These are phyloP conservation scores for Dromius quadrimaculatus DNA, from an alignment of 2,888 invertebrate species.

Conservation along the genomic window DNA sequence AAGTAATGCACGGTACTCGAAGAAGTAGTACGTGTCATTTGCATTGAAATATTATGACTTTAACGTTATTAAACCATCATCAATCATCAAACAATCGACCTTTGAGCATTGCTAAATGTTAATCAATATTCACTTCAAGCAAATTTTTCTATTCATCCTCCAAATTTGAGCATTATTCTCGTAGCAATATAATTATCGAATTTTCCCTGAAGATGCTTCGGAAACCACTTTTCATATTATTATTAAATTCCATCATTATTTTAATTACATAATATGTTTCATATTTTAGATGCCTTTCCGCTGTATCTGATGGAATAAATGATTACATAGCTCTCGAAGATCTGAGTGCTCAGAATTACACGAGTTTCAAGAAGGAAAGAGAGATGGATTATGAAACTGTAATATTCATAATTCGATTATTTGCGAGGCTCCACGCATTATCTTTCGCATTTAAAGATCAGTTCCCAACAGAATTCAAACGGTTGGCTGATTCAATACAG, in stretches of 20 bases:
- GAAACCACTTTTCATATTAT: slow-evolving; percentile 56
- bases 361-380: slow-evolving; percentile 59
- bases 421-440: slow-evolving; percentile 67
- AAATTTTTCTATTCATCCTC: too few relatives aligned
- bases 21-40: too few relatives aligned
- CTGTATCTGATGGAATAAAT: slow-evolving; percentile 63
- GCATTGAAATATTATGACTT: too few relatives aligned
- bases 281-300: slow-evolving; percentile 62
- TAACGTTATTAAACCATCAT: too few relatives aligned
- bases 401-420: slow-evolving; percentile 61
- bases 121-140: too few relatives aligned
- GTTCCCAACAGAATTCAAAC: slow-evolving; percentile 61
- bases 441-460: slow-evolving; percentile 66
- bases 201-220: too few relatives aligned
- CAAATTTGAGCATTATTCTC: too few relatives aligned
- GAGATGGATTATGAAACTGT: slow-evolving; percentile 61
- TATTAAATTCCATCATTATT: slow-evolving; percentile 28
- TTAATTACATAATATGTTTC: not conserved
- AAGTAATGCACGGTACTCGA: too few relatives aligned
- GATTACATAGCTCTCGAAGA: slow-evolving; percentile 67
- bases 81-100: too few relatives aligned
- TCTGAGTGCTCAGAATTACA: slow-evolving; percentile 62
- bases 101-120: too few relatives aligned
- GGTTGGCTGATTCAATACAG: slow-evolving; percentile 56
- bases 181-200: too few relatives aligned